Conservation (phyloP, 2,797 vertebrate genomes). For the Bradypodion ventrale region DNA sequence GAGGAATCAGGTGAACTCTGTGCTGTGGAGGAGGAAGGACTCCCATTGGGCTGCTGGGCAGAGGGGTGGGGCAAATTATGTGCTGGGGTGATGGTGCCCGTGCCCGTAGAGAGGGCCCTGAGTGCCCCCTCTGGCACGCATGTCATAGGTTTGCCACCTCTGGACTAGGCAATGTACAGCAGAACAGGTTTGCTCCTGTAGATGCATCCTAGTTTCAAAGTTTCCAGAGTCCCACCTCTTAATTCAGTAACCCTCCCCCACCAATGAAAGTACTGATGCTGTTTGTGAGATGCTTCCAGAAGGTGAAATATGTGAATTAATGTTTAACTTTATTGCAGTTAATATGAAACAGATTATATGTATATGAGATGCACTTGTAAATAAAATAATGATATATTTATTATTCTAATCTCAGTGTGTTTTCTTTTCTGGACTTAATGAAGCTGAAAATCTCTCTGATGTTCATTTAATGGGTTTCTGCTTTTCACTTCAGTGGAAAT, state of each 20-base stretch:
- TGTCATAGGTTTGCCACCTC: no score
- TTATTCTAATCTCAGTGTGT: background rate
- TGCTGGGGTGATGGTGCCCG: no score
- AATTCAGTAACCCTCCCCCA: background rate
- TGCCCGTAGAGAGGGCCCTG: no score
- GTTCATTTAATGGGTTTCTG: background rate
- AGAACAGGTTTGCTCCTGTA: background rate
- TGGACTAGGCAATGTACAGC: background rate
- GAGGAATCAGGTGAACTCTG: no score
- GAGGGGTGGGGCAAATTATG: no score
- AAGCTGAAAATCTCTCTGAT: slow-evolving; percentile 25
- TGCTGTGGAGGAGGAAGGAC: no score
- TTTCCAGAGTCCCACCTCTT: background rate
- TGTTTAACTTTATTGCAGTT: background rate
- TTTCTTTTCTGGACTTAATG: slow-evolving; percentile 24
- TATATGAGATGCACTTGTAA: background rate
- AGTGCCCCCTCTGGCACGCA: no score
- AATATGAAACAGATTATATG: background rate
- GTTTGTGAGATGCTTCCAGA: background rate
- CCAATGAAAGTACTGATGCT: background rate
- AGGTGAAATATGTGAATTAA: background rate
- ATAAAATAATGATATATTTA: slow-evolving; percentile 1
- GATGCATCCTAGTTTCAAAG: background rate
- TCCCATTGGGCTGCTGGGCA: no score
- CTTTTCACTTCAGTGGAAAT: background rate